These are phyloP conservation scores for Sternotherus odoratus DNA, from an alignment of 2,797 vertebrate genomes.

Conservation along the genomic window DNA sequence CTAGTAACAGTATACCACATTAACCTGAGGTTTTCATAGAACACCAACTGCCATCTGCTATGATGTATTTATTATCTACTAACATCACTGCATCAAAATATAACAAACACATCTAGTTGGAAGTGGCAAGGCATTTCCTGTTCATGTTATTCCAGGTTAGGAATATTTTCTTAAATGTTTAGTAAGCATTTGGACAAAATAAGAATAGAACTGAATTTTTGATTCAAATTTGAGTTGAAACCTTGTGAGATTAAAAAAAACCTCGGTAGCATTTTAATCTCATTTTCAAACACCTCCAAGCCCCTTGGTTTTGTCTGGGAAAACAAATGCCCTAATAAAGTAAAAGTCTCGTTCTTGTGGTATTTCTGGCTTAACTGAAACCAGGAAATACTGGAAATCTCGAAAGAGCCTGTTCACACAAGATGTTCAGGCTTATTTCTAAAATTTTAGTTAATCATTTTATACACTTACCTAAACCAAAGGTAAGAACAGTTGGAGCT, in stretches of 20 bases:
- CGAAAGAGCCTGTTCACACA: background rate
- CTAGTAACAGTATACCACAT: constrained; percentile 61
- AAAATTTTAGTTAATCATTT: constrained; percentile 29
- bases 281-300: background rate
- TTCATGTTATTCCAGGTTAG: constrained; percentile 58
- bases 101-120: constrained; percentile 37
- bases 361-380: constrained; percentile 21
- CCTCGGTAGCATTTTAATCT: background rate
- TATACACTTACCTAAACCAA: background rate
- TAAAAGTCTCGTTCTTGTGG: background rate
- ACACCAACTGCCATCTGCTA: constrained; percentile 68
- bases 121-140: constrained; percentile 65
- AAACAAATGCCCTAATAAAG: background rate
- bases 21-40: constrained; percentile 61
- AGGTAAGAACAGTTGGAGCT: background rate
- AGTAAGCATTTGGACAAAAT: background rate
- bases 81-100: constrained; percentile 50
- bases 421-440: constrained; percentile 14
- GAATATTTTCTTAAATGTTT: constrained; percentile 39
- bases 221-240: background rate
- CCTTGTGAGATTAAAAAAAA: constrained; percentile 6
- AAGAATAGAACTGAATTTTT: constrained; percentile 17
- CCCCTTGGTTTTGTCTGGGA: background rate
- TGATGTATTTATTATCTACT: constrained; percentile 71
- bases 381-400: constrained; percentile 9